A percentile compares a stretch with the other conserved stretches of the same genome.
Evolutionary conservation across 2,113 vertebrate genomes (phyloP).

Genomic region (Hyperoodon ampullatus): DNA sequence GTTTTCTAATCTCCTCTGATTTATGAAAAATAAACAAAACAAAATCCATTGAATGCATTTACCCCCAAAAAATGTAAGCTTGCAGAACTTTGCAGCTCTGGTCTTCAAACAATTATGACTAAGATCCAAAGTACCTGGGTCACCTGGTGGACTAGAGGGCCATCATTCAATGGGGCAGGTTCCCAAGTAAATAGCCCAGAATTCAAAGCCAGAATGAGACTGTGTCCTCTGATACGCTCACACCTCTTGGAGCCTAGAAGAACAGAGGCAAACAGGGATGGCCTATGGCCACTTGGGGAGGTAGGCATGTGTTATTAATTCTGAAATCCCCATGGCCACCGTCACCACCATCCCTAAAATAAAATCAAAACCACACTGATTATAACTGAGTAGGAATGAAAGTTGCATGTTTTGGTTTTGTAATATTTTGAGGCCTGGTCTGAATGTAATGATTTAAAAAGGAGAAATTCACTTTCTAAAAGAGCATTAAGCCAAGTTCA

Average conservation of each 20-base stretch:
- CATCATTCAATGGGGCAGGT: not conserved
- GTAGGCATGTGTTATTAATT: not conserved
- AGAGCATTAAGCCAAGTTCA: not conserved
- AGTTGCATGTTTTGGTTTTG: not conserved
- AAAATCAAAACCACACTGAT: not conserved
- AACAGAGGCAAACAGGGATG: not conserved
- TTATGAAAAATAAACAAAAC: not conserved
- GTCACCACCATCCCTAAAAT: not conserved
- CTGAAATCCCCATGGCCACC: not conserved
- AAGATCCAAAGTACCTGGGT: not conserved
- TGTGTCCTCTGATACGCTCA: not conserved
- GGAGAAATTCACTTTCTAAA: not conserved
- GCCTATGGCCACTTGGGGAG: not conserved
- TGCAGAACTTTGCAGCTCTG: not conserved
- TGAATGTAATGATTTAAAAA: not conserved
- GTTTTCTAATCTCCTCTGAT: not conserved
- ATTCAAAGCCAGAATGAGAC: not conserved
- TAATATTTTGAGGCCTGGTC: not conserved
- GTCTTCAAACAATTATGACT: not conserved
- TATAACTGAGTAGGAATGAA: not conserved
- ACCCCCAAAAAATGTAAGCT: not conserved
- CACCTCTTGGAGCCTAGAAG: not conserved
- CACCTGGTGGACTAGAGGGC: not conserved
- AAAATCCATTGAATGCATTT: not conserved
- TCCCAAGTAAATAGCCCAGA: not conserved